phyloP scores from a whole-genome alignment of 1,140 invertebrate genomes.

The Polyergus mexicanus region DNA sequence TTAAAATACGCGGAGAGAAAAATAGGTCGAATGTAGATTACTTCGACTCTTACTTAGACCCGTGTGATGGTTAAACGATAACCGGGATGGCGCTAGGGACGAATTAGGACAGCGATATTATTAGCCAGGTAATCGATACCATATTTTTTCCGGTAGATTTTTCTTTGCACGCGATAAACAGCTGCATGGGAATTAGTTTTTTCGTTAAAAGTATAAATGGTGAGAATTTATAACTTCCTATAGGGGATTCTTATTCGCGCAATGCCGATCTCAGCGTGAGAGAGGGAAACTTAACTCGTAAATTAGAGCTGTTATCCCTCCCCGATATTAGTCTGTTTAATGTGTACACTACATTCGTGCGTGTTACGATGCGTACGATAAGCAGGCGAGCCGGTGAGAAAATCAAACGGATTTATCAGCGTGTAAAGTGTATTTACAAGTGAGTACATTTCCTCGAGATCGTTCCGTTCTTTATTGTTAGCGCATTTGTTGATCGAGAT shows the following conservation, averaged over 20 bases:
- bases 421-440: constrained; percentile 47
- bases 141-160: background rate
- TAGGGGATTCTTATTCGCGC: background rate
- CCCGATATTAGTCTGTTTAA: constrained; percentile 41
- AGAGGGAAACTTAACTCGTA: constrained; percentile 18
- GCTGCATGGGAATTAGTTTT: background rate
- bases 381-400: constrained; percentile 34
- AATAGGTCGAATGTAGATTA: background rate
- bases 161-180: background rate
- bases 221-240: background rate
- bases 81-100: background rate
- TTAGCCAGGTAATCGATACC: constrained; percentile 38
- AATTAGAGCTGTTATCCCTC: constrained; percentile 36
- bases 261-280: background rate
- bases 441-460: constrained; percentile 26
- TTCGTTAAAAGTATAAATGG: background rate
- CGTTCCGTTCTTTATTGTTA: constrained; percentile 42
- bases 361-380: constrained; percentile 54
- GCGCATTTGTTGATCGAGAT: constrained; percentile 19
- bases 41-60: constrained; percentile 7
- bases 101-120: constrained; percentile 49
- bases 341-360: constrained; percentile 19
- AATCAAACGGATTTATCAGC: constrained; percentile 52
- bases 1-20: background rate
- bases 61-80: constrained; percentile 9